A percentile compares a stretch with the other conserved stretches of the same genome.
Evolutionary conservation across 2,888 invertebrate species (phyloP).

Genomic region (Caenorhabditis sp.): DNA sequence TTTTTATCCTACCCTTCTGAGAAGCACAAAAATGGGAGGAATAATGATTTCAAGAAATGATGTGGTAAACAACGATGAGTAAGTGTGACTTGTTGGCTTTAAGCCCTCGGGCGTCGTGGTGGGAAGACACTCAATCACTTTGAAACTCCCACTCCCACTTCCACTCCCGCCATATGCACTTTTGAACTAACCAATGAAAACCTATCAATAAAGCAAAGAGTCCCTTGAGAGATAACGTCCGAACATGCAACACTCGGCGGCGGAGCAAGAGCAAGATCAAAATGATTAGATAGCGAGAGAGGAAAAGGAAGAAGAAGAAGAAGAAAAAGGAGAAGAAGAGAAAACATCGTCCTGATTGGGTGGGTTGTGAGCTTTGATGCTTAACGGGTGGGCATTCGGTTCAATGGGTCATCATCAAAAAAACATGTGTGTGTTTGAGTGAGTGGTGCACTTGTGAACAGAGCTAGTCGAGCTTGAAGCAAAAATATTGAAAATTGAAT

Average conservation of each 20-base stretch:
- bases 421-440: conserved; percentile 5
- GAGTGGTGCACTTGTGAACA: conserved; percentile 26
- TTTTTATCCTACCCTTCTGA: too few species aligned
- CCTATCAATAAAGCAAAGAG: conserved; percentile 43
- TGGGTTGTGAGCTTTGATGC: conserved; percentile 39
- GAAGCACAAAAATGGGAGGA: not conserved
- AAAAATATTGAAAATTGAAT: conserved; percentile 47
- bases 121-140: conserved; percentile 47
- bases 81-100: conserved; percentile 2
- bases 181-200: conserved; percentile 44
- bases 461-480: not conserved
- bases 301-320: not conserved
- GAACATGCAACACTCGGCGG: conserved; percentile 38
- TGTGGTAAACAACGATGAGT: conserved; percentile 32
- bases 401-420: conserved; percentile 4
- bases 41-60: not conserved
- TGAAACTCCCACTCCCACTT: conserved; percentile 24
- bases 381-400: conserved; percentile 1
- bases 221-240: conserved; percentile 36
- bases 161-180: conserved; percentile 42
- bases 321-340: conserved; percentile 1
- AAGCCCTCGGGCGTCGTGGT: too few species aligned
- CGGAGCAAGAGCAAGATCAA: conserved; percentile 25
- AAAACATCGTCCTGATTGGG: conserved; percentile 34
- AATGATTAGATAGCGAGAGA: conserved; percentile 34